These are phyloP conservation scores for Tragelaphus imberbis DNA, from an alignment of 2,113 vertebrate genomes.

Conservation along the genomic window DNA sequence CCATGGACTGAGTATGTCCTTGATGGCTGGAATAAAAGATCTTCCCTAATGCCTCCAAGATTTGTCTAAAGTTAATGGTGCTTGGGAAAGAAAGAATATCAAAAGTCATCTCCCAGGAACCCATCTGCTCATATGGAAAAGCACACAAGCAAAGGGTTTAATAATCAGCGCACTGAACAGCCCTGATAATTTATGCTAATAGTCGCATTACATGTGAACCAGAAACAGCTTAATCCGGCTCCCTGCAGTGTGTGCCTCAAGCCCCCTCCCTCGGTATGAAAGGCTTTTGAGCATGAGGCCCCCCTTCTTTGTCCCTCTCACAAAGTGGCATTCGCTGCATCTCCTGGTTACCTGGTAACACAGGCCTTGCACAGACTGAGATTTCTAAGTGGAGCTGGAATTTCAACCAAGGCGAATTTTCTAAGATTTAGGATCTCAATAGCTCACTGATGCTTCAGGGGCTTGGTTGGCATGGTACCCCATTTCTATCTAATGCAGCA, in stretches of 20 bases:
- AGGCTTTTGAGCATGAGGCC: constrained; percentile 37
- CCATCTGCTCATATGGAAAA: constrained; percentile 30
- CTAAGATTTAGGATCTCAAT: constrained; percentile 27
- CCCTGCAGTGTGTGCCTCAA: not conserved
- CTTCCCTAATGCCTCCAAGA: not conserved
- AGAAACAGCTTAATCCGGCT: constrained; percentile 39
- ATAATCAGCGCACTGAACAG: constrained; percentile 7
- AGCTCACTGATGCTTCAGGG: not conserved
- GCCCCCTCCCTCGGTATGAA: constrained; percentile 42
- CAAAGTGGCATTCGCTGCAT: constrained; percentile 42
- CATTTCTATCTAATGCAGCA: not conserved
- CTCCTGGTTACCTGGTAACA: constrained; percentile 71
- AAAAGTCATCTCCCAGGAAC: constrained; percentile 34
- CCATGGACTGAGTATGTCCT: not conserved
- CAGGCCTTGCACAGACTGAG: not conserved
- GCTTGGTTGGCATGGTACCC: not conserved
- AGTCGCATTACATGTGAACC: constrained; percentile 25
- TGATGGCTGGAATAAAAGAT: constrained; percentile 11
- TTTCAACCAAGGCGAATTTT: constrained; percentile 37
- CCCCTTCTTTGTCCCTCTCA: constrained; percentile 63
- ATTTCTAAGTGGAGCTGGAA: constrained; percentile 43
- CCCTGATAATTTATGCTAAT: constrained; percentile 63
- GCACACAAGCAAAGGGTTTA: constrained; percentile 5
- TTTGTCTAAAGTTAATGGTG: constrained; percentile 22
- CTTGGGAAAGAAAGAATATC: constrained; percentile 19